Conservation (phyloP, 2,797 vertebrate genomes). For the Ctenosaura bakeri region DNA sequence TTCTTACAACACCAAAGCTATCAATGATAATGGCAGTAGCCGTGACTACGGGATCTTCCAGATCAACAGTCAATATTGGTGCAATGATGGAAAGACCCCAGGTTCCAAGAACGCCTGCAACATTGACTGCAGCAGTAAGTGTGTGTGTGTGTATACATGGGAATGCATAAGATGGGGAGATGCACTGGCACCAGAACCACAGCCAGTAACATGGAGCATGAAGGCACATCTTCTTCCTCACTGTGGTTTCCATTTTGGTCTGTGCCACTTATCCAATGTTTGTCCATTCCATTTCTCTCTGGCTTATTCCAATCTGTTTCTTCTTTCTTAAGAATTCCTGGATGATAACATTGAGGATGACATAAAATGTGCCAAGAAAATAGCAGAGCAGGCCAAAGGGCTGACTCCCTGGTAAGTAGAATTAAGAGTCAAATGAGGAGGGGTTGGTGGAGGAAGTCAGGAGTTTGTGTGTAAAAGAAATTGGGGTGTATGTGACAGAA, state of each 20-base stretch:
- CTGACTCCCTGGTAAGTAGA: conserved; percentile 9
- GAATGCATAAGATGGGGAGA: background rate
- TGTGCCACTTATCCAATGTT: too few relatives aligned
- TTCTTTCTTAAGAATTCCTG: conserved; percentile 2
- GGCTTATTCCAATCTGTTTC: background rate
- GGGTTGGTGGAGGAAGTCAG: background rate
- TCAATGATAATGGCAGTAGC: conserved; percentile 40
- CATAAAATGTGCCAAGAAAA: background rate
- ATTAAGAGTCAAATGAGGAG: too few relatives aligned
- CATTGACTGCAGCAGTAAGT: conserved; percentile 60
- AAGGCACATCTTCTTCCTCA: too few relatives aligned
- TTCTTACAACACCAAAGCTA: conserved; percentile 7
- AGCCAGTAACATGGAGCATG: background rate
- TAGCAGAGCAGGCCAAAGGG: background rate
- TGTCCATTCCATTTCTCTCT: background rate
- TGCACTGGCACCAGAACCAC: too few relatives aligned
- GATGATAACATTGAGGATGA: conserved; percentile 1
- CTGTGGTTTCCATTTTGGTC: background rate
- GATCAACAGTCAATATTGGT: conserved; percentile 61
- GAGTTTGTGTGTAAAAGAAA: background rate
- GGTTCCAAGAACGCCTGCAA: conserved; percentile 21
- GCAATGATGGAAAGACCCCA: conserved; percentile 32
- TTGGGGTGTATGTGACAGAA: background rate
- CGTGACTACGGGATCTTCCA: conserved; percentile 55
- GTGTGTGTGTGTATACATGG: too few relatives aligned